Evolutionary conservation across 2,888 invertebrate species (phyloP), one percentile per base, ranked within the genome.

Genomic region (Amphipyra berbera): DNA sequence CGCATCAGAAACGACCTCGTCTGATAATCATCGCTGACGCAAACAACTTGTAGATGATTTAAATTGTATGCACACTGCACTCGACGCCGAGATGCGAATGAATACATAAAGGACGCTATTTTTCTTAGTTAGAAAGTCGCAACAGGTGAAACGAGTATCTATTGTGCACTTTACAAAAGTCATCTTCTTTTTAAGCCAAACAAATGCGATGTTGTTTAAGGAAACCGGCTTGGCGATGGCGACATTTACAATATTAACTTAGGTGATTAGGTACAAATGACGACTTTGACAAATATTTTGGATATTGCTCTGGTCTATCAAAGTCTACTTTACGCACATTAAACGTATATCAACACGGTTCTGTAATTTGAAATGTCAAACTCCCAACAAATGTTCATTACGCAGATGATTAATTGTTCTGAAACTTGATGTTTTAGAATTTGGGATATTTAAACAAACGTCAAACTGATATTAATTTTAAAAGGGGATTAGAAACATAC

Each of bases 11-110:
- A 62, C 72, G 80, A 68, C 79, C 82, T 81, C 79, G 73, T 61
- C 63, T 76, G 74, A 78, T 74, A 73, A 77, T 70, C 73, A 73
- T 59, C 75, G 66, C 65, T 85, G 85, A 86, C 86, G 85, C 82
- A 85, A 80, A 77, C 73, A 53, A 73, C 68, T 76, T 69, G 70
- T 58, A 69, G 60, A 78, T 75, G 70, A 73, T 81, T 79, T 79
- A 76, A 76, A 82, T 77, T 79, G 77, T 77, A 76, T 79, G 79
- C 79, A 78, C 59, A 75, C 62, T 79, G 77, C 73, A 73, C 63
- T 46, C 47, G 62, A 59, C 44, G 59, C 52, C 44, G 27, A 67
- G 55, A 68, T 65, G 64, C 57, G 50, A 68, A 61, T 68, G 73
- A 71, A 60, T 61, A 48, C 60, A 65, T 57, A 73, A 65, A 74